Base-by-base conservation (phyloP, 2,113 vertebrate genomes). In the Raja brachyura region DNA sequence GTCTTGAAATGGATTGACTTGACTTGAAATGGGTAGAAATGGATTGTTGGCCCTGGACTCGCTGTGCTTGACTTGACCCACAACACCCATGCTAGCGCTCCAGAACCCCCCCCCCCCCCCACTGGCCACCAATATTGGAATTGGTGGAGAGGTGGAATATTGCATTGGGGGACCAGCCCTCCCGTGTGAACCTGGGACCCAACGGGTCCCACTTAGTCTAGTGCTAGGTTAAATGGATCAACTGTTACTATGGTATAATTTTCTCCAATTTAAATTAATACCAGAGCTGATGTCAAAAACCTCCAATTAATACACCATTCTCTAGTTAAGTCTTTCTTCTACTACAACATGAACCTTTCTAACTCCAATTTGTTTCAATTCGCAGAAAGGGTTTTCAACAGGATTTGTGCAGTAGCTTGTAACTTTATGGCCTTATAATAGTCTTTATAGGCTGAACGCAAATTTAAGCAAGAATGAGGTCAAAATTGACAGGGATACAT, bases 331-430 rank as follows among this genome's bases (percentile, higher is more conserved):
- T 5, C 56, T 83, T 83, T 56, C 79, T 48, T 56, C 20, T 25
- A 54, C 39, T 81, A 81, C 20, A 4, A 83, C 22, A 25, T 83
- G 25, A 6, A 25, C 31, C 76, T 16, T 78, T 39, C 31, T 78
- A 78, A 78, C 76, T 33, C 76, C 39, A 78, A 28, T 78, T 16
- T 79, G 8, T 83, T 83, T 61, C 54, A 85, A 85, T 85, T 85
- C 48, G 56, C 81, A 85, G 81, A 28, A 11, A 59, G 25, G 3
- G 20, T 28, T 83, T 83, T 85, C 56, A 85, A 48, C 22, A 61
- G 3, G 54, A 59, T 85, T 85, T 85, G 54, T 48, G 39, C 39
- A 48, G 39, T 11, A 61, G 25, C 54, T 28, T 85, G 77, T n/a
- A 28, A 59, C 81, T 59, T 13, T 25, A 59, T 22, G 59, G 28